Evolutionary conservation across 2,888 invertebrate species (phyloP), one percentile per base, ranked within the genome.

Genomic region (Thumatha senex): DNA sequence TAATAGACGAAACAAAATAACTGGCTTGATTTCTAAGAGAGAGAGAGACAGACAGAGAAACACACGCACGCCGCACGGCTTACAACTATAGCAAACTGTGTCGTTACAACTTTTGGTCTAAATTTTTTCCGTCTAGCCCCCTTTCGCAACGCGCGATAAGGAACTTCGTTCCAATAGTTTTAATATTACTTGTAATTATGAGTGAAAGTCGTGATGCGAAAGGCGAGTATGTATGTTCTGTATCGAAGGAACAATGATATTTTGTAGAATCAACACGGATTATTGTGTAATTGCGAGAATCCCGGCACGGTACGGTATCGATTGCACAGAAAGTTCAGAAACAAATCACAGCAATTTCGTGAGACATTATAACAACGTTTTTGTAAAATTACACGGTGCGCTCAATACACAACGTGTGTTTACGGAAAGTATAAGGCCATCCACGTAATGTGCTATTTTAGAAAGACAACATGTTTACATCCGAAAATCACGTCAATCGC

Each of bases 261-360:
- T 76, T 74, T 73, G 74, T 76, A 80, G 82, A 84, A 87, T 80
- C 80, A 81, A 84, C 80, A 85, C 74, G 71, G 76, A 67, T 76
- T 77, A 80, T 84, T 82, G 82, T 80, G 86, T 86, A 86, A 86
- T 84, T 83, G 80, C 76, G 78, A 74, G 61, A 77, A 79, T 77
- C 74, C 69, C 46, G 38, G 64, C 66, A 54, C 67, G 61, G 69
- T 62, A 75, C 65, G 53, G 70, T 73, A 81, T 84, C 79, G 81
- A 81, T 75, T 70, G 71, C 76, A 74, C 75, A 74, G 76, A 74
- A 76, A 81, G 73, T 75, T 77, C 76, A 80, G 65, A 78, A 79
- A 78, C 82, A 82, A 86, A 88, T 86, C 82, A 86, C 80, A 81
- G 86, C 84, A 84, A 89, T 89, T 83, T 84, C 72, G 79, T 79